phyloP scores from a whole-genome alignment of 1,140 invertebrate genomes.

The Ceratina japonica region DNA sequence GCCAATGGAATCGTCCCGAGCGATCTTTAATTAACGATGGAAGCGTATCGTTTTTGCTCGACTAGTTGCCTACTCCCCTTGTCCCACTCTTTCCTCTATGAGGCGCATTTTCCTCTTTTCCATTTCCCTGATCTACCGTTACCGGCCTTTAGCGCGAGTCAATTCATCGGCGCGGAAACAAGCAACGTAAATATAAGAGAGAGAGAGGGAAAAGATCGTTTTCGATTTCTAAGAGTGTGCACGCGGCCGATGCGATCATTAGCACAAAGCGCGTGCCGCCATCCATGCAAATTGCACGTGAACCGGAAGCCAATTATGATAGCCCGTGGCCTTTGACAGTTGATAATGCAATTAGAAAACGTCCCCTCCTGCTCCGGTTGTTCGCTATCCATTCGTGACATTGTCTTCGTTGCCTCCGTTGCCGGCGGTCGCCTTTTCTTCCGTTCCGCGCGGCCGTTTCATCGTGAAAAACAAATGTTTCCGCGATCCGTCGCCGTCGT shows the following conservation, averaged over 20 bases:
- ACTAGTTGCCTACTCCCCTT: not conserved
- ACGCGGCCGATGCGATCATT: slow-evolving; percentile 49
- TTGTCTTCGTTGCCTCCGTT: slow-evolving; percentile 30
- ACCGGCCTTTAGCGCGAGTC: slow-evolving; percentile 40
- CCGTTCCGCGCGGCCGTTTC: not conserved
- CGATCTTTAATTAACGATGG: slow-evolving; percentile 22
- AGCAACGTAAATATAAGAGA: slow-evolving; percentile 40
- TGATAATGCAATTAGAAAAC: slow-evolving; percentile 62
- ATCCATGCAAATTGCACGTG: slow-evolving; percentile 48
- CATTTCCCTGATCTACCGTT: slow-evolving; percentile 16
- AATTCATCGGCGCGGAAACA: slow-evolving; percentile 24
- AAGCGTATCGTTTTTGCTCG: slow-evolving; percentile 19
- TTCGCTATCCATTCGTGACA: slow-evolving; percentile 2
- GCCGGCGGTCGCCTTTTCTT: slow-evolving; percentile 40
- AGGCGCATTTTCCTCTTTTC: slow-evolving; percentile 14
- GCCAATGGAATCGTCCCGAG: not conserved
- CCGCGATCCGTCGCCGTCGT: slow-evolving; percentile 12
- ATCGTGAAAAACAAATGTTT: slow-evolving; percentile 27
- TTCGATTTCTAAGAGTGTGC: slow-evolving; percentile 48
- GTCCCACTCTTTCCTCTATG: not conserved
- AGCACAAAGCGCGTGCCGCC: slow-evolving; percentile 27
- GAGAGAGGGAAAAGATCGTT: slow-evolving; percentile 17
- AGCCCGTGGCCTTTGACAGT: slow-evolving; percentile 45
- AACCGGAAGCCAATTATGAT: slow-evolving; percentile 46
- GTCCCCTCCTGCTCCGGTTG: not conserved